A percentile compares a stretch with the other conserved stretches of the same genome.
These are phyloP conservation scores for Cepaea nemoralis DNA, from an alignment of 1,140 invertebrate genomes.

Conservation along the genomic window DNA sequence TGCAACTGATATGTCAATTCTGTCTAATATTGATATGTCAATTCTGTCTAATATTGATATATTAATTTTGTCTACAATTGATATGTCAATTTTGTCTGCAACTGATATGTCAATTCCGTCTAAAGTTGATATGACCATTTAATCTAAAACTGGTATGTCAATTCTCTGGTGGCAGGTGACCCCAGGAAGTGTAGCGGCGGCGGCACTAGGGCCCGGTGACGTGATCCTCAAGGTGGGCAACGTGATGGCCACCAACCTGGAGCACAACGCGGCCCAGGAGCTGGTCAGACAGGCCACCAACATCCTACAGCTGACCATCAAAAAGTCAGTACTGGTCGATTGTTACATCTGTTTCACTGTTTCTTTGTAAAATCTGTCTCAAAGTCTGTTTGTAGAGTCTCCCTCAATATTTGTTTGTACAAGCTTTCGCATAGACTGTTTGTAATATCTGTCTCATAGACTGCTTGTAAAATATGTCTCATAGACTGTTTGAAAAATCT, in stretches of 20 bases:
- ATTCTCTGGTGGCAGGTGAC: conserved; percentile 64
- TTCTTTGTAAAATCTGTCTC: background rate
- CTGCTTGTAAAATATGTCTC: too few species aligned
- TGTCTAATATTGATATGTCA: background rate
- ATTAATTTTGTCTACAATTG: too few species aligned
- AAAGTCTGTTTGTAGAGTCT: background rate
- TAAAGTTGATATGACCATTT: background rate
- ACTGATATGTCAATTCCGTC: too few species aligned
- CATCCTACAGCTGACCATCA: conserved; percentile 66
- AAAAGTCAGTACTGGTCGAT: conserved; percentile 57
- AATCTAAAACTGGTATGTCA: background rate
- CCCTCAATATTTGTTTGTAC: background rate
- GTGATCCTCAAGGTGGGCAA: conserved; percentile 90
- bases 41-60: background rate
- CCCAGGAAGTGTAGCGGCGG: conserved; percentile 65
- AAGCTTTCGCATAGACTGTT: too few species aligned
- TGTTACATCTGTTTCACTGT: background rate
- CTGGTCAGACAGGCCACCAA: conserved; percentile 84
- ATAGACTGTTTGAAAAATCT: too few species aligned
- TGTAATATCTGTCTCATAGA: too few species aligned
- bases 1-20: too few species aligned
- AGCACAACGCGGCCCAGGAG: conserved; percentile 90
- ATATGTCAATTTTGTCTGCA: background rate
- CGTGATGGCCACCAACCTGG: conserved; percentile 86
- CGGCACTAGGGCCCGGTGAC: conserved; percentile 82